Evolutionary conservation across 2,113 vertebrate genomes (phyloP).

Genomic region (Corythaixoides concolor): DNA sequence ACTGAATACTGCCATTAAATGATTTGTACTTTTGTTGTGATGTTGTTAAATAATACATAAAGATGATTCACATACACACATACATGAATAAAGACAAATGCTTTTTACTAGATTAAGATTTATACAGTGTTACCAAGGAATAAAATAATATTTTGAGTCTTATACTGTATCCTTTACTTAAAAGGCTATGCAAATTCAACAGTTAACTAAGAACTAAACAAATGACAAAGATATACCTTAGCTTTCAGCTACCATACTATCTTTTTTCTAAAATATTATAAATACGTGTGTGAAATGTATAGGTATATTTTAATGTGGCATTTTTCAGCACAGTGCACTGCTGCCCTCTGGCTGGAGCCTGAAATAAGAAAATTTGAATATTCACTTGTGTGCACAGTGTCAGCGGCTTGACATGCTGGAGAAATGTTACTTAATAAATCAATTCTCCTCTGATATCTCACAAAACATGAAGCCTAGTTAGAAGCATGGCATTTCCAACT

Average conservation of each 20-base stretch:
- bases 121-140: neutral
- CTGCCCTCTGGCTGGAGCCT: conserved; percentile 71
- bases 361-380: neutral
- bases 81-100: neutral
- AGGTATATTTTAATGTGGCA: neutral
- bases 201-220: neutral
- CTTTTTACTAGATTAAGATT: neutral
- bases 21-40: neutral
- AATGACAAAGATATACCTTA: neutral
- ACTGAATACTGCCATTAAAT: neutral
- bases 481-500: neutral
- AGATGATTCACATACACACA: neutral
- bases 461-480: neutral
- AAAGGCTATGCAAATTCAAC: neutral
- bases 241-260: neutral
- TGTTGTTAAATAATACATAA: neutral
- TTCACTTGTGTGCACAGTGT: fast-evolving
- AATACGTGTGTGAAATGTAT: neutral
- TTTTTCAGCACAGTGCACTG: conserved; percentile 24
- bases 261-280: neutral
- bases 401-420: neutral
- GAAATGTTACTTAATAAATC: neutral
- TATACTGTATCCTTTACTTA: neutral
- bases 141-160: neutral
- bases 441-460: neutral